A percentile compares a stretch with the other conserved stretches of the same genome.
Evolutionary conservation across 2,888 invertebrate genomes (phyloP).

Genomic region (Epinotia brunnichana): DNA sequence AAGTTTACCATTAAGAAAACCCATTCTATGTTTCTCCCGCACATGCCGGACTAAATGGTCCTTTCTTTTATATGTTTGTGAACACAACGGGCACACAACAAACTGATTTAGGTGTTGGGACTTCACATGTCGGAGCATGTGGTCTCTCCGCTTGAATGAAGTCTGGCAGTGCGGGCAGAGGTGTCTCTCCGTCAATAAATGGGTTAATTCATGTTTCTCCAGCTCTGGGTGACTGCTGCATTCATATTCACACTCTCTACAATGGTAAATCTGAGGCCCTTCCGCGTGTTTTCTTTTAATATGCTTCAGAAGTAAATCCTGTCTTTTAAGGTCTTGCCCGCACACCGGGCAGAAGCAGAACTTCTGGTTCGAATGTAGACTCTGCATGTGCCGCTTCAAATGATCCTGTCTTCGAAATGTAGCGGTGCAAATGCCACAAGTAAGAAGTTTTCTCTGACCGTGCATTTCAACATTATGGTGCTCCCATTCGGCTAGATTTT

Average conservation of each 20-base stretch:
- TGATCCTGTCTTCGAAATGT: conserved; percentile 63
- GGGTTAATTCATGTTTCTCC: conserved; percentile 58
- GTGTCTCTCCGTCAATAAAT: conserved; percentile 54
- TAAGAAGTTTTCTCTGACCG: conserved; percentile 52
- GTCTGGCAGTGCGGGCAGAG: conserved; percentile 59
- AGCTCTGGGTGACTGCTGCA: conserved; percentile 51
- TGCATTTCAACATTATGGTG: conserved; percentile 60
- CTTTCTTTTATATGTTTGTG: conserved; percentile 60
- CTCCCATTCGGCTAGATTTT: conserved; percentile 52
- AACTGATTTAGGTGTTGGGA: conserved; percentile 61
- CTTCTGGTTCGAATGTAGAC: conserved; percentile 54
- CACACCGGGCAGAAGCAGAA: conserved; percentile 61
- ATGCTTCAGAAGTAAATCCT: conserved; percentile 58
- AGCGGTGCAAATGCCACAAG: conserved; percentile 57
- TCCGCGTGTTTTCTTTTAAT: conserved; percentile 57
- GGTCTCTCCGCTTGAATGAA: conserved; percentile 64
- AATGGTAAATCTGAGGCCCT: conserved; percentile 52
- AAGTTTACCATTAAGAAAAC: conserved; percentile 56
- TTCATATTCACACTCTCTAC: conserved; percentile 56
- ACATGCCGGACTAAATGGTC: conserved; percentile 67
- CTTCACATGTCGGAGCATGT: conserved; percentile 65
- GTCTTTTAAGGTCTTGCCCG: conserved; percentile 54
- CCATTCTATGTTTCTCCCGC: conserved; percentile 65
- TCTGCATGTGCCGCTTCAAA: conserved; percentile 61
- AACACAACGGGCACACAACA: conserved; percentile 60